Percentiles rank a stretch among this genome's conserved stretches.
Conservation (phyloP, 2,888 invertebrate species). For the Dascillus cervinus region DNA sequence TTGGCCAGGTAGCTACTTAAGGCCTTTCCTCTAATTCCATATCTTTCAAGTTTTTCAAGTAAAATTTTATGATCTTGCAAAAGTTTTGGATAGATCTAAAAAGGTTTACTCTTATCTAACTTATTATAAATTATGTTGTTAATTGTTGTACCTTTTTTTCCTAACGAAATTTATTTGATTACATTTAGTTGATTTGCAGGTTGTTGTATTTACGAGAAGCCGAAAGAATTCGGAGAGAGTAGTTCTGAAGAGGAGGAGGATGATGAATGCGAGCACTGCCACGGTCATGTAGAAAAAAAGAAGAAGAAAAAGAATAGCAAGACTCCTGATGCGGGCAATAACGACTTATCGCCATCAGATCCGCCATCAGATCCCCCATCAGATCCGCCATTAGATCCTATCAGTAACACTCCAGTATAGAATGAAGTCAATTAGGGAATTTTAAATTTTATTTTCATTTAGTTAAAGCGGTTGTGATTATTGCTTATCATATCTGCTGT, state of each 20-base stretch:
- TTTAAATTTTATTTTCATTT: no score
- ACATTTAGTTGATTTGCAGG: constrained; percentile 46
- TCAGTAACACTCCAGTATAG: no score
- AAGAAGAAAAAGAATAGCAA: constrained; percentile 20
- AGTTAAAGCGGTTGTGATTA: no score
- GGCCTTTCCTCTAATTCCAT: no score
- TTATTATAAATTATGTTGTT: neutral
- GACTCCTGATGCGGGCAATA: constrained; percentile 2
- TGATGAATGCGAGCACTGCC: constrained; percentile 82
- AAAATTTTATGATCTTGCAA: neutral
- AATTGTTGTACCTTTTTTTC: neutral
- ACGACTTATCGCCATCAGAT: neutral
- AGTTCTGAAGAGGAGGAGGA: constrained; percentile 77
- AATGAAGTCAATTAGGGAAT: no score
- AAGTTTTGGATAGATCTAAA: constrained; percentile 1
- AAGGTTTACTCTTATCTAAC: neutral
- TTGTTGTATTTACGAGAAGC: constrained; percentile 92
- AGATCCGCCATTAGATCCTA: constrained; percentile 2
- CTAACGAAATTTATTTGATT: neutral
- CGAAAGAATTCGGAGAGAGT: constrained; percentile 80
- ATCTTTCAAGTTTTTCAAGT: neutral
- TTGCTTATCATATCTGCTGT: no score
- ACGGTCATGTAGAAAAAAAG: constrained; percentile 68
- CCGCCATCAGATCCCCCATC: neutral
- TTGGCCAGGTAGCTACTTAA: no score